These are phyloP conservation scores for Catocala sponsa DNA, from an alignment of 2,888 invertebrate genomes.

Conservation along the genomic window DNA sequence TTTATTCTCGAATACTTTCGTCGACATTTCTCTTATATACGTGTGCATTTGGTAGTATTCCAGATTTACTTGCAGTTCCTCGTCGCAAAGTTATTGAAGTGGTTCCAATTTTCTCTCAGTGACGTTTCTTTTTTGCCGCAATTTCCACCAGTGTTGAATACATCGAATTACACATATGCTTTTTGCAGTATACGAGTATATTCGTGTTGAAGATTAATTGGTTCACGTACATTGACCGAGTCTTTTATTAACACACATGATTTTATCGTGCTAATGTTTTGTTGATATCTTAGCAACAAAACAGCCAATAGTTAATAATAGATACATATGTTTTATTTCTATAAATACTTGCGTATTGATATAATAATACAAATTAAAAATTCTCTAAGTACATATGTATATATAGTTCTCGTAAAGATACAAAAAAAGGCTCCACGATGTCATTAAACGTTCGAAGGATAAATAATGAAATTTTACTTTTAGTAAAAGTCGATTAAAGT, in stretches of 20 bases:
- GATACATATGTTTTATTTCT: no score
- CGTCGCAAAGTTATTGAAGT: constrained; percentile 37
- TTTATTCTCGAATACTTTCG: constrained; percentile 19
- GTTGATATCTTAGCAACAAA: no score
- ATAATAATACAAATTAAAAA: no score
- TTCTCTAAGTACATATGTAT: no score
- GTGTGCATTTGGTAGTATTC: constrained; percentile 44
- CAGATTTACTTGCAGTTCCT: constrained; percentile 37
- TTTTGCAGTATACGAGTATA: neutral
- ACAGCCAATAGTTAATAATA: no score
- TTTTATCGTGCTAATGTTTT: no score
- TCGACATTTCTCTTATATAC: constrained; percentile 24
- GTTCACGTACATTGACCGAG: neutral
- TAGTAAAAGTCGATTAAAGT: no score
- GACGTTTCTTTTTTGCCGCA: constrained; percentile 16
- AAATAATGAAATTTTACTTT: no score
- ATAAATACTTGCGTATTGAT: no score
- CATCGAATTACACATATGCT: neutral
- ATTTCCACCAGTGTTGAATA: neutral
- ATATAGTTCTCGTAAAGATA: no score
- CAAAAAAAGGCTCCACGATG: no score
- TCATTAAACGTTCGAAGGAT: no score
- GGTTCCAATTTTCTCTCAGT: constrained; percentile 38
- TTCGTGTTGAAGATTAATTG: neutral
- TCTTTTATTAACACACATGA: neutral